Conservation (phyloP, 1,140 invertebrate species). For the Chionoecetes opilio region DNA sequence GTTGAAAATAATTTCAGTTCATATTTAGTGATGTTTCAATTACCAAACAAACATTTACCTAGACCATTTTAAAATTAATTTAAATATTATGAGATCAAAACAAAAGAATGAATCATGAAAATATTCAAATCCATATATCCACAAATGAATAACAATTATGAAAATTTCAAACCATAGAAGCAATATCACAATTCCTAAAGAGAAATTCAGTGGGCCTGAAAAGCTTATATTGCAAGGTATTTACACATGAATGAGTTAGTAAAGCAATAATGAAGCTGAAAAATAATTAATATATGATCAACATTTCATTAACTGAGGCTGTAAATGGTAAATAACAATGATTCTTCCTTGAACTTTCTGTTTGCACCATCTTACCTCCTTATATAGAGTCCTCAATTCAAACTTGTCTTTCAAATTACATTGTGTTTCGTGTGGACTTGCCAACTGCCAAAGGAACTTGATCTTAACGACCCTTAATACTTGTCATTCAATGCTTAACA, state of each 20-base stretch:
- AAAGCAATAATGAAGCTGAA: background rate
- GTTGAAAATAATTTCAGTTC: no score
- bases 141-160: no score
- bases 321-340: conserved; percentile 58
- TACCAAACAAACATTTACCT: no score
- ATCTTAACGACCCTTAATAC: conserved; percentile 69
- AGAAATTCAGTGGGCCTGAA: background rate
- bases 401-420: conserved; percentile 63
- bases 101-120: no score
- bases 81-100: no score
- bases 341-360: conserved; percentile 59
- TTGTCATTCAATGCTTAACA: conserved; percentile 70
- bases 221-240: background rate
- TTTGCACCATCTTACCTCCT: conserved; percentile 73
- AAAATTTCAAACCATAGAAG: background rate
- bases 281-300: background rate
- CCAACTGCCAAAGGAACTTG: conserved; percentile 71
- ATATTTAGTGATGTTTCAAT: no score
- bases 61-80: no score
- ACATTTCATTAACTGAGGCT: conserved; percentile 35
- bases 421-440: conserved; percentile 68
- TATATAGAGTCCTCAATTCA: conserved; percentile 67
- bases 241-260: conserved; percentile 20
- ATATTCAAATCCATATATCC: no score
- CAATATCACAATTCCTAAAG: background rate